Evolutionary conservation across 2,113 vertebrate species (phyloP).

Genomic region (Alces alces): DNA sequence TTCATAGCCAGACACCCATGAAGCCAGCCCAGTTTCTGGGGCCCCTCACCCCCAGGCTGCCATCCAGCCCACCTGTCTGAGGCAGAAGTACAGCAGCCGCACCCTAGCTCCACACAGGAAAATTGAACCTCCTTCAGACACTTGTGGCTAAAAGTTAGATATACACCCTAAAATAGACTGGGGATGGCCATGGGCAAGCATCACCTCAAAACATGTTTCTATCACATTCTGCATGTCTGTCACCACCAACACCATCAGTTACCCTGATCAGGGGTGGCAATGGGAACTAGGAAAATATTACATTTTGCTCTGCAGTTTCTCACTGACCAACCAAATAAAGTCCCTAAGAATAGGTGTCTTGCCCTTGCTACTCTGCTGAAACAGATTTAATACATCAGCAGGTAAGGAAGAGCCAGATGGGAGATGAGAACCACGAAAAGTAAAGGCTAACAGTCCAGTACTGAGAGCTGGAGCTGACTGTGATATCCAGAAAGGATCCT

Average conservation of each 20-base stretch:
- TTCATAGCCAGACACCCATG: neutral
- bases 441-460: neutral
- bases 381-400: neutral
- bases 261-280: neutral
- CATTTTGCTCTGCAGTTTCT: neutral
- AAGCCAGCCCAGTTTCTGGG: neutral
- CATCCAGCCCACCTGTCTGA: neutral
- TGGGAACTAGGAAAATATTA: neutral
- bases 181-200: neutral
- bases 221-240: neutral
- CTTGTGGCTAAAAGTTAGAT: neutral
- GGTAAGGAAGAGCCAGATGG: neutral
- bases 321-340: neutral
- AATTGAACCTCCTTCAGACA: neutral
- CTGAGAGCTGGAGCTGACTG: neutral
- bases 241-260: neutral
- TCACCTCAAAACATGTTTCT: neutral
- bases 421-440: neutral
- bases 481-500: neutral
- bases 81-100: neutral
- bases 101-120: neutral
- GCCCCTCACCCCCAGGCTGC: neutral
- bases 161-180: neutral
- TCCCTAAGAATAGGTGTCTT: neutral
- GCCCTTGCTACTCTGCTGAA: neutral